These are phyloP conservation scores for Setipinna tenuifilis DNA, from an alignment of 2,797 vertebrate species.

Conservation along the genomic window DNA sequence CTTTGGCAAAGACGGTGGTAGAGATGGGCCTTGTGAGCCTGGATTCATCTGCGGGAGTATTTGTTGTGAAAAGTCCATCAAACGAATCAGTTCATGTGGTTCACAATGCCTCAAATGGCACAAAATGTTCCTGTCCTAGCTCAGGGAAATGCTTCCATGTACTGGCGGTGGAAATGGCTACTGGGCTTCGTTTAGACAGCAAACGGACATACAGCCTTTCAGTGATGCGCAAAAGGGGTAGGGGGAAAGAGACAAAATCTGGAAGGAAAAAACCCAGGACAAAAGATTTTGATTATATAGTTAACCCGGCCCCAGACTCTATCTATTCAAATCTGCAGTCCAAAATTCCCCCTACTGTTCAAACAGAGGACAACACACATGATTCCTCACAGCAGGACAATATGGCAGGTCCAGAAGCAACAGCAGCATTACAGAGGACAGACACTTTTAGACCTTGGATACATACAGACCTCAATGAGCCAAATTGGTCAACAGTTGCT, in stretches of 20 bases:
- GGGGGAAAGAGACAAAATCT: too few relatives aligned
- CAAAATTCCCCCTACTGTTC: too few relatives aligned
- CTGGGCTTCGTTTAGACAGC: conserved; percentile 3
- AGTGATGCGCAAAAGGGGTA: conserved; percentile 9
- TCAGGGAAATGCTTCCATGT: conserved; percentile 24
- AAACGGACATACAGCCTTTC: conserved; percentile 24
- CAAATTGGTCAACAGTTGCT: too few relatives aligned
- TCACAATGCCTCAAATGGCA: not conserved
- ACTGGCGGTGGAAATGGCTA: conserved; percentile 29
- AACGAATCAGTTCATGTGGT: conserved; percentile 3
- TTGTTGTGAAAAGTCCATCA: conserved; percentile 25
- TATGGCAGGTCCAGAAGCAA: too few relatives aligned
- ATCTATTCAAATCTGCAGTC: too few relatives aligned
- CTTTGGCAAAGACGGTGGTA: not conserved
- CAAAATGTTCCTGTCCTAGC: conserved; percentile 25
- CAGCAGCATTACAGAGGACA: too few relatives aligned
- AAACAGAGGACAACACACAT: too few relatives aligned
- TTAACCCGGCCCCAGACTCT: too few relatives aligned
- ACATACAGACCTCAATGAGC: too few relatives aligned
- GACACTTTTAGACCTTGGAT: too few relatives aligned
- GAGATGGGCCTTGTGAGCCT: conserved; percentile 34
- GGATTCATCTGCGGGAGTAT: not conserved
- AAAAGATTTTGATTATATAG: too few relatives aligned
- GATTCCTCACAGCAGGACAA: too few relatives aligned
- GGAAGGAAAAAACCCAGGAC: not conserved